Evolutionary conservation across 2,888 invertebrate genomes (phyloP).

Genomic region (Dryococelus australis): DNA sequence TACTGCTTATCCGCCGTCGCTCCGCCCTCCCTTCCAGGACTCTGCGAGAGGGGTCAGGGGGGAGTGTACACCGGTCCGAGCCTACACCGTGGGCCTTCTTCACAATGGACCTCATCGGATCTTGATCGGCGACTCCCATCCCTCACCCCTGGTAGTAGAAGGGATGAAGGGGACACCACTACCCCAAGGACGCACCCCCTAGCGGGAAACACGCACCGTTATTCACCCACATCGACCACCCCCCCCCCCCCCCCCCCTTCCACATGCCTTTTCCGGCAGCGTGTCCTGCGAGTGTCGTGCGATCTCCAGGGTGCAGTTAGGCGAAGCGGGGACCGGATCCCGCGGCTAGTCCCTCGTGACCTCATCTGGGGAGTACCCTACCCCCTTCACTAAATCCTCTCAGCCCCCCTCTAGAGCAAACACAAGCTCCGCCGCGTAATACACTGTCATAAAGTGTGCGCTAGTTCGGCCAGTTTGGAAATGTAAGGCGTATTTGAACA

Average conservation of each 20-base stretch:
- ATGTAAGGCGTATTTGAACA: too few relatives aligned
- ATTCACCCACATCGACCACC: not conserved
- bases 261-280: not conserved
- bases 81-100: not conserved
- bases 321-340: not conserved
- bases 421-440: not conserved
- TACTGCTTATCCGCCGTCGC: not conserved
- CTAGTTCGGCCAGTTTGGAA: too few relatives aligned
- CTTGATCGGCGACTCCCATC: not conserved
- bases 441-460: not conserved
- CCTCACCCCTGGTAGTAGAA: not conserved
- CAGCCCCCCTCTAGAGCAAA: not conserved
- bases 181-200: not conserved
- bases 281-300: not conserved
- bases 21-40: not conserved
- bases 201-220: not conserved
- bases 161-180: not conserved
- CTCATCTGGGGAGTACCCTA: not conserved
- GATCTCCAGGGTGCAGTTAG: not conserved
- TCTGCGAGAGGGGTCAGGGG: too few relatives aligned
- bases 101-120: constrained; percentile 3
- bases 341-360: not conserved
- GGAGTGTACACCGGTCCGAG: too few relatives aligned
- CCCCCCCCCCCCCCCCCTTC: not conserved
- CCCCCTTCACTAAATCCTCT: not conserved